Base-by-base conservation (phyloP, 2,888 invertebrate genomes). In the Galerucella pusilla region DNA sequence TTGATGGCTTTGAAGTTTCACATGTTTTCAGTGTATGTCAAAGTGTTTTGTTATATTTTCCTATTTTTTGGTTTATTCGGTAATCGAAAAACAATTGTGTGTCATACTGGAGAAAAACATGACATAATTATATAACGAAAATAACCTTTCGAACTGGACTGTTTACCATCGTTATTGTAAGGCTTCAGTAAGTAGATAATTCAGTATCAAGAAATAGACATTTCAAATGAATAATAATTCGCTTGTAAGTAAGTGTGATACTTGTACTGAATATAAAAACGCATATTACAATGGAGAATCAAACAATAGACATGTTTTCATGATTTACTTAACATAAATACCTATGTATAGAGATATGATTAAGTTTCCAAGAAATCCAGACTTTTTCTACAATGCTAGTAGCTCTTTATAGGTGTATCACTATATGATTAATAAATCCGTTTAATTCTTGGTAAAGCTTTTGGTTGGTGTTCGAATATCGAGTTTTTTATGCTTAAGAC, bases 201-300 rank as follows among this genome's bases (percentile, higher is more conserved):
- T 69, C 63, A 11, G 16, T 71, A 73, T 66, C 46, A 59, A 71
- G 65, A 71, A 71, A 49, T 54, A 49, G 52, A 64, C 46, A 71
- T 72, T 63, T 65, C 61, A 46, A 52, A 57, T 76, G 76, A 76
- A 76, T 76, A 73, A 67, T 59, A 76, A 76, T 75, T 72, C 11
- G 16, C 49, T 70, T 64, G 49, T 70, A 42, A 66, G 66, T 66
- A 60, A 16, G 46, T 60, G 12, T 25, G 25, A 59, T 12, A 67
- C 72, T 28, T 16, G 65, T 25, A 25, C 54, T 25, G 72, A 72
- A 72, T 72, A 72, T 57, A 49, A 46, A 72, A 57, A 68, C 12
- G 45, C 14, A 65, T 42, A 65, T 54, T 57, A 71, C 71, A 71
- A 71, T 64, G 57, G 52, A 72, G 65, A 60, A 72, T 60, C 46